Base-by-base conservation (phyloP, 2,888 invertebrate genomes). In the Laothoe populi region DNA sequence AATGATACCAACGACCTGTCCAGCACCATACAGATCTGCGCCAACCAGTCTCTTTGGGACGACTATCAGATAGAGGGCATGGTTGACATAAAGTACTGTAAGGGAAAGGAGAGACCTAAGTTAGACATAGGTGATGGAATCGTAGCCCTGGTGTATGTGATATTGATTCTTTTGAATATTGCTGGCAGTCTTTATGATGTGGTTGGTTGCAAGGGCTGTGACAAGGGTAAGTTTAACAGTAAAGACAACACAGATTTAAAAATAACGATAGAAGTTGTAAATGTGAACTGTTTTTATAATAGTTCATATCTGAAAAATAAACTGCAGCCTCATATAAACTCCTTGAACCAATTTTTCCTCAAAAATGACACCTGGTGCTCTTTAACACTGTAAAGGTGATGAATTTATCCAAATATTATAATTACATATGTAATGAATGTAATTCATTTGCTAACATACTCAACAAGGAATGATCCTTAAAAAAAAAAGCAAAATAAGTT, bases 111-210 rank as follows among this genome's bases (percentile, higher is more conserved):
- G 0, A 70, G 38, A 1, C 11, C 13, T 13, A 38, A 38, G 10
- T 38, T 38, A 13, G 38, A 38, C 3, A 13, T 38, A 10, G 13
- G 38, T 38, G 38, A 38, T 13, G 38, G 38, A 38, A 62, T 70
- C 0, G 80, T 91, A 58, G 81, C 82, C 62, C 75, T 81, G 16
- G 72, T 86, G 57, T 88, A 84, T 72, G 63, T 84, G 58, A 44
- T 85, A 62, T 49, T 91, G 65, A 75, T 91, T 21, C 31, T 78
- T 40, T 68, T 88, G 8, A 90, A 90, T 60, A 63, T 78, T 58
- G 66, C 77, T 63, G 91, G 90, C 78, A 90, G 83, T 74, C 65
- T 82, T 7, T 90, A 91, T 59, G 89, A 88, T 66, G 46, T 69
- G 4, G 2, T 68, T 4, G 60, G 23, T 19, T 78, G 70, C 53